Percentiles rank a stretch among this genome's conserved stretches.
Evolutionary conservation across 1,140 invertebrate species (phyloP).

Genomic region (Trachelipus rathkii): DNA sequence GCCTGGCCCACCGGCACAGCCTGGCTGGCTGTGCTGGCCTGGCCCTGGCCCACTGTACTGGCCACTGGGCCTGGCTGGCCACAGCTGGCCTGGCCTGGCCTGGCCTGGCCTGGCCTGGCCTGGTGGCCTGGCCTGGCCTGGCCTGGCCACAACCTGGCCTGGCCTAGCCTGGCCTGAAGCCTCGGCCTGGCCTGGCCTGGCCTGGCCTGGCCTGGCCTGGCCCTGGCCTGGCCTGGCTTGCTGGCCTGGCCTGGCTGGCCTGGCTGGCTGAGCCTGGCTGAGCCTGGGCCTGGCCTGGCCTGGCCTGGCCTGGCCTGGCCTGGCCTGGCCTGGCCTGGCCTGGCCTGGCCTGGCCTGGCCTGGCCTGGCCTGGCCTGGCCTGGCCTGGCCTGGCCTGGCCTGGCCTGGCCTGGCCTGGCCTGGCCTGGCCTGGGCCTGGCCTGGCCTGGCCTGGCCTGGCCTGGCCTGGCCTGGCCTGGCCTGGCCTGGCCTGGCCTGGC

Average conservation of each 20-base stretch:
- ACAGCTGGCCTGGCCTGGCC: conserved; percentile 3
- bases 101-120: conserved; percentile 17
- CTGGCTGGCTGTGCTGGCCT: too few species aligned
- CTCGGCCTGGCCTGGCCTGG: conserved; percentile 12
- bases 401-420: conserved; percentile 12
- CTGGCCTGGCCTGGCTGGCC: too few species aligned
- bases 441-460: conserved; percentile 12
- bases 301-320: conserved; percentile 7
- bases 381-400: conserved; percentile 12
- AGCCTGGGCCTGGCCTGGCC: conserved; percentile 12
- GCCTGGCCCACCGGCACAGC: too few species aligned
- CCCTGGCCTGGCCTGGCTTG: too few species aligned
- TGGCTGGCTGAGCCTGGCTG: conserved; percentile 2
- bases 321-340: conserved; percentile 8
- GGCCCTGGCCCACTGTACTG: neutral
- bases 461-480: conserved; percentile 12
- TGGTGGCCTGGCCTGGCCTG: too few species aligned
- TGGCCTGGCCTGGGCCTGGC: conserved; percentile 12
- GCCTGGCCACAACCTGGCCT: conserved; percentile 17
- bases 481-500: conserved; percentile 12
- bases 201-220: conserved; percentile 12
- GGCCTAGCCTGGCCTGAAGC: conserved; percentile 10
- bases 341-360: conserved; percentile 12
- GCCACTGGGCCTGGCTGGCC: neutral
- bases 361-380: conserved; percentile 12